Evolutionary conservation across 2,888 invertebrate genomes (phyloP).

Genomic region (Mechanitis mazaeus): DNA sequence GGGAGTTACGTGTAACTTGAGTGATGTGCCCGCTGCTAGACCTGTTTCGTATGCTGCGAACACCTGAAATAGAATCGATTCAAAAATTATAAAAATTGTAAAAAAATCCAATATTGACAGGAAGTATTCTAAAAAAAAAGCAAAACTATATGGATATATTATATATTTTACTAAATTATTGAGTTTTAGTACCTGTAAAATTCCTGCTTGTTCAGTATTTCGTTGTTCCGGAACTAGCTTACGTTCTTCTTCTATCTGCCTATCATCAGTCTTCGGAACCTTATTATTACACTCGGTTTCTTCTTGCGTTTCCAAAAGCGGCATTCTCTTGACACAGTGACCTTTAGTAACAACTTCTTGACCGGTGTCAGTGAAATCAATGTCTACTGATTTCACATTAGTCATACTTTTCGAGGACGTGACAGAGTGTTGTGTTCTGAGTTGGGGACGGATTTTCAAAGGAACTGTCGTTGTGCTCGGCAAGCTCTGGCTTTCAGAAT

Average conservation of each 20-base stretch:
- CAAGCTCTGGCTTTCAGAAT: conserved; percentile 78
- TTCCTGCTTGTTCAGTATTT: conserved; percentile 70
- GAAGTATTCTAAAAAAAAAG: neutral
- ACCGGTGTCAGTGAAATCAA: conserved; percentile 64
- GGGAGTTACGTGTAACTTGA: conserved; percentile 94
- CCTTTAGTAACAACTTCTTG: conserved; percentile 49
- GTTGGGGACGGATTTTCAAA: conserved; percentile 72
- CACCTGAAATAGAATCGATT: conserved; percentile 78
- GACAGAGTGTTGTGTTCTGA: conserved; percentile 57
- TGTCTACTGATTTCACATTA: conserved; percentile 75
- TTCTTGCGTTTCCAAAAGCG: conserved; percentile 63
- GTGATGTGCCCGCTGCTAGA: conserved; percentile 92
- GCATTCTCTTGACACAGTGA: conserved; percentile 67
- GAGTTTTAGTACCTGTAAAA: conserved; percentile 76
- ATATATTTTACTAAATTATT: no score
- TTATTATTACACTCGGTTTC: conserved; percentile 71
- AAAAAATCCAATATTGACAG: neutral
- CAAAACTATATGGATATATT: neutral
- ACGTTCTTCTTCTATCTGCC: conserved; percentile 44
- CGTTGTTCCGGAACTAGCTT: conserved; percentile 42
- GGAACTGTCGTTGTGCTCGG: conserved; percentile 71
- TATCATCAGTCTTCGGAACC: conserved; percentile 70
- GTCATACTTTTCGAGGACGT: conserved; percentile 79
- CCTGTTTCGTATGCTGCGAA: conserved; percentile 98
- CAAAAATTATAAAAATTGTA: neutral